Conservation (phyloP, 2,113 vertebrate genomes). For the Nibea coibor region DNA sequence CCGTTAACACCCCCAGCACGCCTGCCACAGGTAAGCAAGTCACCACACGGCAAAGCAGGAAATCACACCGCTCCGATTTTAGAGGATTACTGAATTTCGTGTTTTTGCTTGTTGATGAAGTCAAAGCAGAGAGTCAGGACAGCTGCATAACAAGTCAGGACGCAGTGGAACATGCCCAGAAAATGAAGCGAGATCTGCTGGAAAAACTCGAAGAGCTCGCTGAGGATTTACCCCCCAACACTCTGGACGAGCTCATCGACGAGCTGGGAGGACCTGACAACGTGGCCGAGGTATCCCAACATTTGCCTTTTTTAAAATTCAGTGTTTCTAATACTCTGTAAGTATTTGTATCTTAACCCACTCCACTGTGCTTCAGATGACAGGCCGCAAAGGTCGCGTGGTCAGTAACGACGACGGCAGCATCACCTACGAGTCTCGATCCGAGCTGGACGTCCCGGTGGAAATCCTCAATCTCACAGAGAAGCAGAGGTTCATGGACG, state of each 20-base stretch:
- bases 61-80: neutral
- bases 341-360: neutral
- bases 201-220: conserved; percentile 93
- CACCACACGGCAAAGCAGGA: neutral
- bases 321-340: neutral
- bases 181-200: conserved; percentile 94
- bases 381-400: conserved; percentile 95
- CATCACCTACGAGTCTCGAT: conserved; percentile 96
- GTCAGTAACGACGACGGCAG: conserved; percentile 98
- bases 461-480: conserved; percentile 98
- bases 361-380: conserved; percentile 87
- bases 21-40: conserved; percentile 71
- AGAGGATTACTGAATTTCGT: neutral
- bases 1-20: conserved; percentile 82
- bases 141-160: conserved; percentile 95
- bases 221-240: conserved; percentile 94
- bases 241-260: conserved; percentile 96
- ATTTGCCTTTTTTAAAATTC: too few species aligned
- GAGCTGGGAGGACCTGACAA: conserved; percentile 97
- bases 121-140: conserved; percentile 87
- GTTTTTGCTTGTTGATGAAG: conserved; percentile 66
- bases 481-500: conserved; percentile 98
- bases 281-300: conserved; percentile 91
- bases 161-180: conserved; percentile 95
- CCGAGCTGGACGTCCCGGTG: conserved; percentile 96